phyloP scores from a whole-genome alignment of 2,888 invertebrate genomes.

The Lasioglossum villosulum region DNA sequence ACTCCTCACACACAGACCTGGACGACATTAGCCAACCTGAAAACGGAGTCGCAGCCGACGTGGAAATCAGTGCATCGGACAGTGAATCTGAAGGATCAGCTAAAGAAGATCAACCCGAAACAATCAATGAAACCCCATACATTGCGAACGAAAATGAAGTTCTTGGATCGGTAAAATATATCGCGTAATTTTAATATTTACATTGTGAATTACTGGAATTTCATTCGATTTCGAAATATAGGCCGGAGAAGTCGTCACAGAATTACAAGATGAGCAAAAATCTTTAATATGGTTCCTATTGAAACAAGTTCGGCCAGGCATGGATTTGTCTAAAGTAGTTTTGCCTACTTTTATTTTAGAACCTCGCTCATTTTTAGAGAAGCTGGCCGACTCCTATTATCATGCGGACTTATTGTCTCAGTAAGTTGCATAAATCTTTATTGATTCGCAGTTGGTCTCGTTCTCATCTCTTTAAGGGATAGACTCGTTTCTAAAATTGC shows the following conservation, averaged over 20 bases:
- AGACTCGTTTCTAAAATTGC: no score
- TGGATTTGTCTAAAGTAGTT: constrained; percentile 97
- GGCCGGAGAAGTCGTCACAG: constrained; percentile 95
- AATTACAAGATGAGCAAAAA: constrained; percentile 97
- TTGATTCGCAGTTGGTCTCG: not conserved
- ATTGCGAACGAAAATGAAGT: constrained; percentile 86
- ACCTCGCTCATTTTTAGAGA: constrained; percentile 96
- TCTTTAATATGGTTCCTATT: constrained; percentile 97
- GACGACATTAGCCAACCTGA: constrained; percentile 91
- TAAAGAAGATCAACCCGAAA: constrained; percentile 85
- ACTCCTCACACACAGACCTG: constrained; percentile 86
- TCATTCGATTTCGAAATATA: constrained; percentile 74
- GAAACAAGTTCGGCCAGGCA: constrained; percentile 97
- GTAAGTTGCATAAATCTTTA: constrained; percentile 85
- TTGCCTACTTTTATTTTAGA: constrained; percentile 97
- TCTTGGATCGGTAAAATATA: constrained; percentile 85
- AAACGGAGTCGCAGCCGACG: constrained; percentile 86
- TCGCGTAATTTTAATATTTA: constrained; percentile 11
- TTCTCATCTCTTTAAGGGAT: no score
- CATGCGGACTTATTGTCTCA: constrained; percentile 95
- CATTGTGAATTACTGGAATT: not conserved
- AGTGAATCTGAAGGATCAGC: constrained; percentile 88
- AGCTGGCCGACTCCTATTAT: constrained; percentile 96
- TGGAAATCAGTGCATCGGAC: constrained; percentile 86
- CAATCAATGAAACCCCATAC: constrained; percentile 84